Evolutionary conservation across 92 coral and sea anemone genomes (phyloP), one percentile per base, ranked within the genome.

Genomic region (Zoanthus sociatus): DNA sequence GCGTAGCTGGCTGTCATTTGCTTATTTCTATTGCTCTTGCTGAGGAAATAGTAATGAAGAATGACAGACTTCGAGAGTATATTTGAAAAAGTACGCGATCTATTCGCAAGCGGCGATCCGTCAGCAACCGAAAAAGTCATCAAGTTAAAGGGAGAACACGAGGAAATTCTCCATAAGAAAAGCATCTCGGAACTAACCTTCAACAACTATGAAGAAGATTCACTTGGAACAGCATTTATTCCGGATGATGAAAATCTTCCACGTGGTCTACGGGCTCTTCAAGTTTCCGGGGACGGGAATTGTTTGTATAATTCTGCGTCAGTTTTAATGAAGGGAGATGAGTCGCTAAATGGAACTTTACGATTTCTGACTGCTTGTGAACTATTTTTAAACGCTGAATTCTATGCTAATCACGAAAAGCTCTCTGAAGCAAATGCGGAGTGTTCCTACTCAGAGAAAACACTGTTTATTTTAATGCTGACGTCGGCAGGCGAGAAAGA

Each of bases 261-360:
- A 67, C 77, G 54, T 30, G 86, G 86, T 82, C 72, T 33, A 60
- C 86, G 48, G 87, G 69, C 69, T 63, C 18, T 63, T 18, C 69
- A 63, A 63, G 26, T 18, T 18, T 15, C 20, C 69, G 8, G 18
- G 20, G 83, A 86, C 44, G 83, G 89, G 51, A 86, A 86, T 75
- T 86, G 89, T 75, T 45, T 86, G 44, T 90, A 76, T 16, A 90
- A 90, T 82, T 85, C 92, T 31, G 90, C 86, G 50, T 90, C 92
- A 58, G 87, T 90, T 70, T 55, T 90, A 32, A 63, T 90, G 54
- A 56, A 75, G 68, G 92, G 92, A 66, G 87, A 90, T 56, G 92
- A 90, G 85, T n/a, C 84, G n/a, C 92, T 90, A 21, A 68, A 51
- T 37, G 54, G 79, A 33, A 32, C 68, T 15, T 56, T 78, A n/a